Evolutionary conservation across 2,797 vertebrate species (phyloP), one percentile per base, ranked within the genome.

Genomic region (Buphagus erythrorhynchus): DNA sequence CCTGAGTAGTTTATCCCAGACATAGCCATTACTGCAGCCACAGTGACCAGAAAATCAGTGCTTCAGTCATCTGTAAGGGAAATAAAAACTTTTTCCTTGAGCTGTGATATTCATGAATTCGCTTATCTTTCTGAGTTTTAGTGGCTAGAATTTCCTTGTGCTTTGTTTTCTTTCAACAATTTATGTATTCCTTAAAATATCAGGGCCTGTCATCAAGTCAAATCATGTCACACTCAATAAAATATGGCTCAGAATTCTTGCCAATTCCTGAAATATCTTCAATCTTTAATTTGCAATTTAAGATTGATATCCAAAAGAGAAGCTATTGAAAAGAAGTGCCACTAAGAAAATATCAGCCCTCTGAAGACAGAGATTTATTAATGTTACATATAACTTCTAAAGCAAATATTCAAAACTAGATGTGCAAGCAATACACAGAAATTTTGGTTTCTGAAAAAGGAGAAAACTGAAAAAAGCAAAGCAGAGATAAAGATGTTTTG

Each of bases 231-330:
- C 16, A 17, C 55, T 67, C 80, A 80, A 52, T 81, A 94, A 88
- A 93, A 48, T 29, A 63, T 14, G 12, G 62, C 29, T 48, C 57
- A 36, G 28, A 80, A 92, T 87, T 85, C 81, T 76, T 4, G 1
- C 33, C 86, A 83, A 42, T 77, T 92, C 40, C 49, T 57, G 59
- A 85, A 91, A 74, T 76, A 92, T 65, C 67, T 86, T 90, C 62
- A 65, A 83, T 75, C 72, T 90, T 88, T 87, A 82, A 82, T 91
- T 82, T 82, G 20, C 49, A 77, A 65, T 76, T 88, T 92, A 74
- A 94, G 63, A 65, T 82, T 85, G 88, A 77, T 63, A 74, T 68
- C n/a, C 26, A 33, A 82, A 83, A 74, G 15, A 71, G 48, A 79
- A 88, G n/a, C 45, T 48, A 63, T 25, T 43, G 38, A 62, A 90